Conservation (phyloP, 2,888 invertebrate species). For the Holacanthella duospinosa region DNA sequence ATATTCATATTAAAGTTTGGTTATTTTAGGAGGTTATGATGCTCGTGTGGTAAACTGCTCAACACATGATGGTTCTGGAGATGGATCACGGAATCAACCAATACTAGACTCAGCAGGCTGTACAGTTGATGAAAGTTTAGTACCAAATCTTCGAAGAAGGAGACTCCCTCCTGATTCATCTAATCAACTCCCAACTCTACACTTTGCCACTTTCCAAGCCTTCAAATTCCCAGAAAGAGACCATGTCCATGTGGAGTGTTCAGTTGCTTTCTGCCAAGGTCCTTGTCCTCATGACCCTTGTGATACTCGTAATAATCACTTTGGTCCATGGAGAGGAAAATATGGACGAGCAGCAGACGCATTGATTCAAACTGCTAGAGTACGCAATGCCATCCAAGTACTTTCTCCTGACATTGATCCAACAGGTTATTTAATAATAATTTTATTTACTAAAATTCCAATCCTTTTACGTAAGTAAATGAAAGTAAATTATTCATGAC, state of each 20-base stretch:
- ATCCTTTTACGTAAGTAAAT: no score
- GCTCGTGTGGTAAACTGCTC: constrained; percentile 64
- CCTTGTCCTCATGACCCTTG: constrained; percentile 52
- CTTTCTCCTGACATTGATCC: constrained; percentile 63
- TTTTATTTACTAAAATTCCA: no score
- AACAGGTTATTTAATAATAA: no score
- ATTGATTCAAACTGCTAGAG: constrained; percentile 56
- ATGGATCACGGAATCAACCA: constrained; percentile 33
- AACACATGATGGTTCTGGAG: constrained; percentile 61
- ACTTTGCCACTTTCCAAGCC: constrained; percentile 58
- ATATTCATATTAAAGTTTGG: no score
- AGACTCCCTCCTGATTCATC: constrained; percentile 35
- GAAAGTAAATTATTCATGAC: no score
- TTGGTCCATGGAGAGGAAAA: constrained; percentile 36
- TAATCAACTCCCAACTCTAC: constrained; percentile 37
- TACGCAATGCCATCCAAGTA: constrained; percentile 70
- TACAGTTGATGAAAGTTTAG: constrained; percentile 31
- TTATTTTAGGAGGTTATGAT: constrained; percentile 54
- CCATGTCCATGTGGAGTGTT: constrained; percentile 64
- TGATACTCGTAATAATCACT: constrained; percentile 33
- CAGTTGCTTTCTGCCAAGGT: constrained; percentile 62
- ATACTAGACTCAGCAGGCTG: constrained; percentile 36
- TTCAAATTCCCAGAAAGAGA: constrained; percentile 74
- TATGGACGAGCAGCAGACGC: constrained; percentile 36
- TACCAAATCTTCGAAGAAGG: constrained; percentile 34